Conservation (phyloP, 1,140 invertebrate genomes). For the Ruditapes philippinarum region DNA sequence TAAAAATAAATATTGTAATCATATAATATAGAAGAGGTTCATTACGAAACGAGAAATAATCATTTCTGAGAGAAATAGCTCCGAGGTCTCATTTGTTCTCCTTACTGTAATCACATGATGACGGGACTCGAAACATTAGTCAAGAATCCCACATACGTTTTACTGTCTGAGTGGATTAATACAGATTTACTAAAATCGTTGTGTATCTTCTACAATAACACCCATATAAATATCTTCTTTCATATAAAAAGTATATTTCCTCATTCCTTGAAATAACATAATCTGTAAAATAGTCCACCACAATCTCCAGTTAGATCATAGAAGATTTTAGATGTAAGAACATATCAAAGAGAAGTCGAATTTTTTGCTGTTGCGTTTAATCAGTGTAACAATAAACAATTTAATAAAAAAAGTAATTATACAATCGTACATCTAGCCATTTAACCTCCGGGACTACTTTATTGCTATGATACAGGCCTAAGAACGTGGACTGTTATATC, state of each 20-base stretch:
- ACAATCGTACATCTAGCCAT: conserved; percentile 19
- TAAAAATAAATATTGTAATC: background rate
- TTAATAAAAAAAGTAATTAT: conserved; percentile 26
- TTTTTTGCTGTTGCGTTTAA: conserved; percentile 12
- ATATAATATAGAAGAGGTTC: background rate
- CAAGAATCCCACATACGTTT: background rate
- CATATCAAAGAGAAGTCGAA: background rate
- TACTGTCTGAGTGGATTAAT: background rate
- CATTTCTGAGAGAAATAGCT: background rate
- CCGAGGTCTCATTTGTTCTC: background rate
- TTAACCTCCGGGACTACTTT: background rate
- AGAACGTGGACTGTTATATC: background rate
- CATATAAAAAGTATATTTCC: background rate
- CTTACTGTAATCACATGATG: background rate
- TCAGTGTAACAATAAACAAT: conserved; percentile 30
- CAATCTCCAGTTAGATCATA: background rate
- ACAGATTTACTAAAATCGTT: background rate
- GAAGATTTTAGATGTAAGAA: background rate
- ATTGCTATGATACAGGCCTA: background rate
- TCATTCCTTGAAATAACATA: background rate
- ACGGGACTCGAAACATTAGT: background rate
- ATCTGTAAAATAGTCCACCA: background rate
- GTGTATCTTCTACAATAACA: background rate
- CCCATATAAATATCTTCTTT: background rate
- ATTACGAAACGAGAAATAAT: background rate